Evolutionary conservation across 2,113 vertebrate species (phyloP), one percentile per base, ranked within the genome.

Genomic region (Acanthisitta chloris): DNA sequence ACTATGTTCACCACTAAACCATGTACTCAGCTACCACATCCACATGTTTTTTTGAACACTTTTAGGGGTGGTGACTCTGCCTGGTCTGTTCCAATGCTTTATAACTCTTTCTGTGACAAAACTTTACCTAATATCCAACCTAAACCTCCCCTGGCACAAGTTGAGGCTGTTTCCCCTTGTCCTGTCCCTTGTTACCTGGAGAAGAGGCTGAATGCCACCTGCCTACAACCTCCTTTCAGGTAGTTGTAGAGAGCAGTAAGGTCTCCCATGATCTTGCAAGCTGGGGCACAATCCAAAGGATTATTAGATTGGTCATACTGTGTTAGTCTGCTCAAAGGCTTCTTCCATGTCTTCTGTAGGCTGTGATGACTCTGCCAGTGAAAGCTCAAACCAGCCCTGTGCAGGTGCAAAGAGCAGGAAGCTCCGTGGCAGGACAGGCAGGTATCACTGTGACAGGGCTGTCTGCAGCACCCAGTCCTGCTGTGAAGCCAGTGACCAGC

Each of bases 321-420:
- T 17, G 25, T 45, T 36, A 9, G 24, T 36, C 31, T 51, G 24
- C 70, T 62, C 84, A 76, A 46, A 18, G 92, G 36, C 33, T 81
- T 81, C 54, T n/a, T 74, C 55, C 5, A 19, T 66, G 19, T 97
- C 48, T 66, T 79, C 62, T 79, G 70, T 72, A 99, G 98, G 94
- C 99, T 36, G 98, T 99, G 96, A 98, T 99, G 92, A 98, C 99
- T 31, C 93, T 99, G 81, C 99, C 99, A 10, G 96, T 99, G 49
- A 99, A 99, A 96, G 97, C 97, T 38, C 98, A 98, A 86, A 96
- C 98, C 97, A 49, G 98, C 98, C 94, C 98, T 3, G 97, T 98
- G 45, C 98, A 98, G 65, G 98, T 98, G 66, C 98, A 99, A 73
- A 98, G 94, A 92, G 93, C 96, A 17, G 98, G 79, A 61, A 74